A percentile compares a stretch with the other conserved stretches of the same genome.
phyloP scores from a whole-genome alignment of 2,797 vertebrate species.

The Amblyraja radiata region DNA sequence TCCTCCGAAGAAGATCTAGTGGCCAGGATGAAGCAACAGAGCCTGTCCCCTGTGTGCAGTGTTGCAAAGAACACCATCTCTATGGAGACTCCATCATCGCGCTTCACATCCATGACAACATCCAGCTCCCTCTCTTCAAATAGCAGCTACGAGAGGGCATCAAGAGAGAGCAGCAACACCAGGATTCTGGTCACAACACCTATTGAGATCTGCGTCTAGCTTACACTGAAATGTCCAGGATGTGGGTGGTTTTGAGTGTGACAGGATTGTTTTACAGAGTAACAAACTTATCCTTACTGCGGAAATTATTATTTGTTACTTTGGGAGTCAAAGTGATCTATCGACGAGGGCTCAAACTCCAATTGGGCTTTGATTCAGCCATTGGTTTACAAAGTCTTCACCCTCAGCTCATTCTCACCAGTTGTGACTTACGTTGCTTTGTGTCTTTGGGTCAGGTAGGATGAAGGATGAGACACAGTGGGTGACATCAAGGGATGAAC shows the following conservation, averaged over 20 bases:
- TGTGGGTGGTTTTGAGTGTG: background rate
- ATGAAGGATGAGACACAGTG: background rate
- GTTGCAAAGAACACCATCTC: constrained; percentile 50
- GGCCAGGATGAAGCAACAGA: constrained; percentile 71
- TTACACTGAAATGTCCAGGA: too few relatives aligned
- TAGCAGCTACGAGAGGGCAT: constrained; percentile 65
- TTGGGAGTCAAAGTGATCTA: background rate
- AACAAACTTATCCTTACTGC: background rate
- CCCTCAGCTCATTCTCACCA: background rate
- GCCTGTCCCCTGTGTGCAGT: constrained; percentile 54
- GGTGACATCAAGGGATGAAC: background rate
- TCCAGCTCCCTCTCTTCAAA: constrained; percentile 66
- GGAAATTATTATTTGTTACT: background rate
- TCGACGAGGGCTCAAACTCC: background rate
- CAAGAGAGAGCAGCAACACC: constrained; percentile 61
- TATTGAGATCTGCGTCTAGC: constrained; percentile 71
- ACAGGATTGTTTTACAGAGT: background rate
- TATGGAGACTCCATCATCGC: constrained; percentile 55
- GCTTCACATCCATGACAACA: constrained; percentile 64
- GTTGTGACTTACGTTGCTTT: constrained; percentile 9
- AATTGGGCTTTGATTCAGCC: background rate
- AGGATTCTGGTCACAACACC: constrained; percentile 67
- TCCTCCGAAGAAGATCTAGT: constrained; percentile 62
- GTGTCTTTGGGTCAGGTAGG: background rate
- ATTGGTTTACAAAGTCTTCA: background rate